Evolutionary conservation across 2,888 invertebrate genomes (phyloP).

Genomic region (Adelognathus sp.): DNA sequence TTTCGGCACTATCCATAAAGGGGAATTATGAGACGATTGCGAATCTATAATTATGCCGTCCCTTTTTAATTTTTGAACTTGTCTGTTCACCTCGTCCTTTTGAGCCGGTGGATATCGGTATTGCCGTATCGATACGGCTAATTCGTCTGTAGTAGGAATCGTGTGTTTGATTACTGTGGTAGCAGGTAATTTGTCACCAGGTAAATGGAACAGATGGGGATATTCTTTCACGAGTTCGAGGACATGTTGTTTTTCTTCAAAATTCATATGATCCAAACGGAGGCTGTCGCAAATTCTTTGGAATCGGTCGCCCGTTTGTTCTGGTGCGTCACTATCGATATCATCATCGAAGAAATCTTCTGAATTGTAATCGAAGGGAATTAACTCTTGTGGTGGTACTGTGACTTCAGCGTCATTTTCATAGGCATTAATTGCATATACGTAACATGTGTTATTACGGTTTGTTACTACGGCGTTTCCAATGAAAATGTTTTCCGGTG

Average conservation of each 20-base stretch:
- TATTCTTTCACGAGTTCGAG: neutral
- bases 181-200: neutral
- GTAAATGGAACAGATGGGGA: neutral
- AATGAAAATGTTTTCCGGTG: constrained; percentile 13
- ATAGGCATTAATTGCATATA: constrained; percentile 32
- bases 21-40: neutral
- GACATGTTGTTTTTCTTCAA: neutral
- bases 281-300: constrained; percentile 2
- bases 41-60: constrained; percentile 4
- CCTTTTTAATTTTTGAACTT: constrained; percentile 10
- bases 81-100: neutral
- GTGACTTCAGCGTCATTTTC: constrained; percentile 18
- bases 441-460: constrained; percentile 12
- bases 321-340: neutral
- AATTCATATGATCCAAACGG: neutral
- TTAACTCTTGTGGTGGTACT: constrained; percentile 9
- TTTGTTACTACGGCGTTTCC: constrained; percentile 38
- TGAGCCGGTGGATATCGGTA: constrained; percentile 24
- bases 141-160: constrained; percentile 12
- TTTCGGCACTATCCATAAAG: neutral
- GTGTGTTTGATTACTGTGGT: neutral
- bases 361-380: constrained; percentile 20
- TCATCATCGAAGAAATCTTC: constrained; percentile 6
- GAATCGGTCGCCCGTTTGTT: neutral
- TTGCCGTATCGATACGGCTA: constrained; percentile 7